Evolutionary conservation across 1,140 invertebrate genomes (phyloP).

Genomic region (Pseudoatta argentina): DNA sequence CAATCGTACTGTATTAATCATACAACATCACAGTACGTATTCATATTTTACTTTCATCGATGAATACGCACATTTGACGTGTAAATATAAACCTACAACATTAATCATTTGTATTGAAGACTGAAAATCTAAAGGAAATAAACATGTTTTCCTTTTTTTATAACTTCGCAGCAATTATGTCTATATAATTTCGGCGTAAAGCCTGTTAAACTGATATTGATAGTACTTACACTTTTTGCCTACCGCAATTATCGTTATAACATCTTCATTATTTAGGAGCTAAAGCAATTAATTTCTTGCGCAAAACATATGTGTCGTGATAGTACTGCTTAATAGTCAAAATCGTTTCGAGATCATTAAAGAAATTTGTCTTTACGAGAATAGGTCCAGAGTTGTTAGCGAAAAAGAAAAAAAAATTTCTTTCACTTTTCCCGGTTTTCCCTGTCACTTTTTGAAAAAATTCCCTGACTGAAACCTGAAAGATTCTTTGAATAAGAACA

Average conservation of each 20-base stretch:
- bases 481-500: too few relatives aligned
- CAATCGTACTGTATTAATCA: background rate
- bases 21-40: background rate
- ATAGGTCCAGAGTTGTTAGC: background rate
- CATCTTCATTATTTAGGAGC: background rate
- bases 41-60: too few relatives aligned
- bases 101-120: slow-evolving; percentile 4
- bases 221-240: background rate
- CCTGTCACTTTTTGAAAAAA: too few relatives aligned
- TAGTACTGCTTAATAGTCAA: background rate
- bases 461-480: too few relatives aligned
- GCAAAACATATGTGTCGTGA: background rate
- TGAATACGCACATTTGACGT: too few relatives aligned
- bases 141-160: background rate
- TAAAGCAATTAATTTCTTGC: slow-evolving; percentile 2
- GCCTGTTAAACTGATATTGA: background rate
- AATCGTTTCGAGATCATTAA: background rate
- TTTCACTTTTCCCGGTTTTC: too few relatives aligned
- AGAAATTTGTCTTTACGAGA: slow-evolving; percentile 34
- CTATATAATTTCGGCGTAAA: background rate
- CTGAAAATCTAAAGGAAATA: background rate
- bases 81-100: too few relatives aligned
- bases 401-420: too few relatives aligned
- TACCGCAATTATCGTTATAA: background rate
- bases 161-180: background rate